Conservation (phyloP, 2,113 vertebrate genomes). For the Rana temporaria region DNA sequence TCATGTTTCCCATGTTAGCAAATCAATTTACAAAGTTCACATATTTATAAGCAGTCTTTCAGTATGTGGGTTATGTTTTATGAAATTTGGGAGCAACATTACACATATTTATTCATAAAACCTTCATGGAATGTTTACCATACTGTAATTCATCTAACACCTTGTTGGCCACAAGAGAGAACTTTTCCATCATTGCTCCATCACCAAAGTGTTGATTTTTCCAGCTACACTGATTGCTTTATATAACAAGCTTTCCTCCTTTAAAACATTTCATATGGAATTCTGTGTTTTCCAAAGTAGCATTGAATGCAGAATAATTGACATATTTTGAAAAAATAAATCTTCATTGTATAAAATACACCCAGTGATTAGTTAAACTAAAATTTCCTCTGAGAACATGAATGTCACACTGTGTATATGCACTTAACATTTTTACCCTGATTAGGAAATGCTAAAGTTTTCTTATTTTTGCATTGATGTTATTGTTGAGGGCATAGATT, state of each 20-base stretch:
- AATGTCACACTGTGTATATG: no score
- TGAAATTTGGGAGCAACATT: background rate
- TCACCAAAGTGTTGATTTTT: slow-evolving; percentile 37
- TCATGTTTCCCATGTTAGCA: background rate
- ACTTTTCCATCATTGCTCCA: slow-evolving; percentile 24
- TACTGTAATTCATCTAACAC: slow-evolving; percentile 36
- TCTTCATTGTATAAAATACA: slow-evolving; percentile 18
- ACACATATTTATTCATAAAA: slow-evolving; percentile 33
- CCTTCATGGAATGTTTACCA: slow-evolving; percentile 16
- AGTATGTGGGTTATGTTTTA: background rate
- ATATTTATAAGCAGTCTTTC: background rate
- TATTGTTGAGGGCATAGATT: no score
- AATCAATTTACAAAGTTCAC: slow-evolving; percentile 15
- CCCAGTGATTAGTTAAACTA: background rate
- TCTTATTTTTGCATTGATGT: no score
- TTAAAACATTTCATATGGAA: slow-evolving; percentile 18
- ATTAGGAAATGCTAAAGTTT: no score
- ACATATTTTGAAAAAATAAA: background rate
- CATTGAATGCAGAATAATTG: background rate
- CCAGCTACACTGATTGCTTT: slow-evolving; percentile 13
- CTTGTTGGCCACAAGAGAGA: slow-evolving; percentile 18
- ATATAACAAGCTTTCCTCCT: slow-evolving; percentile 8
- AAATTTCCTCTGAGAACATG: no score
- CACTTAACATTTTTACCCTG: no score
- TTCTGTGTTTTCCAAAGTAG: background rate